Percentiles rank a stretch among this genome's conserved stretches.
phyloP scores from a whole-genome alignment of 2,113 vertebrate genomes.

The Hoplias malabaricus region DNA sequence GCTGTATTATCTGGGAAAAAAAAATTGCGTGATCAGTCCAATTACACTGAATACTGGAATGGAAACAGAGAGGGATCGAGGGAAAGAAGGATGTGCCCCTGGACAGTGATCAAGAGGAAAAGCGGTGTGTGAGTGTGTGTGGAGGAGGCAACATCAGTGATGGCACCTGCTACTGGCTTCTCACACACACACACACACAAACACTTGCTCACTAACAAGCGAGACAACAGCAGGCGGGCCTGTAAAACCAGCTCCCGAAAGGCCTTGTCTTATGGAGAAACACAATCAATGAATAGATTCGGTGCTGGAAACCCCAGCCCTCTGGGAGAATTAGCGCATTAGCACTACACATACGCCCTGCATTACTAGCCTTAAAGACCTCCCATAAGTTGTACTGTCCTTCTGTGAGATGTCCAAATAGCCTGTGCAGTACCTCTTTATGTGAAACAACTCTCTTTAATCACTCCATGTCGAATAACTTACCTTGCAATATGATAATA shows the following conservation, averaged over 20 bases:
- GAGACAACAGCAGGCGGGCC: constrained; percentile 15
- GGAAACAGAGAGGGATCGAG: constrained; percentile 6
- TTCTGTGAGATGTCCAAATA: neutral
- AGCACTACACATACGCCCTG: neutral
- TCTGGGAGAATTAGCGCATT: constrained; percentile 22
- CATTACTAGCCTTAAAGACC: neutral
- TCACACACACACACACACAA: constrained; percentile 23
- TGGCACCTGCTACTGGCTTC: constrained; percentile 14
- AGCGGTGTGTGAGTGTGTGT: neutral
- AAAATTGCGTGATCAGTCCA: constrained; percentile 55
- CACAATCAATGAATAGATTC: constrained; percentile 42
- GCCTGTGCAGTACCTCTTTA: neutral
- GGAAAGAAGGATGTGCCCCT: constrained; percentile 4
- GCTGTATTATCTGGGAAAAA: constrained; percentile 53
- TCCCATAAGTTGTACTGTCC: neutral
- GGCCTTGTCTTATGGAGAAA: constrained; percentile 42
- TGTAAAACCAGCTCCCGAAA: constrained; percentile 34
- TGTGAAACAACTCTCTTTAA: neutral
- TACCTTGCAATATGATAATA: constrained; percentile 3
- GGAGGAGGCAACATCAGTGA: constrained; percentile 3
- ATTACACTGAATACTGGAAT: constrained; percentile 54
- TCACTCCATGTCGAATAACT: neutral
- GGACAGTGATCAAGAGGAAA: constrained; percentile 14
- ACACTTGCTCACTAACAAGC: constrained; percentile 19
- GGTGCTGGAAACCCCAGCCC: constrained; percentile 2